phyloP scores from a whole-genome alignment of 2,113 vertebrate species.

The Saimiri boliviensis region DNA sequence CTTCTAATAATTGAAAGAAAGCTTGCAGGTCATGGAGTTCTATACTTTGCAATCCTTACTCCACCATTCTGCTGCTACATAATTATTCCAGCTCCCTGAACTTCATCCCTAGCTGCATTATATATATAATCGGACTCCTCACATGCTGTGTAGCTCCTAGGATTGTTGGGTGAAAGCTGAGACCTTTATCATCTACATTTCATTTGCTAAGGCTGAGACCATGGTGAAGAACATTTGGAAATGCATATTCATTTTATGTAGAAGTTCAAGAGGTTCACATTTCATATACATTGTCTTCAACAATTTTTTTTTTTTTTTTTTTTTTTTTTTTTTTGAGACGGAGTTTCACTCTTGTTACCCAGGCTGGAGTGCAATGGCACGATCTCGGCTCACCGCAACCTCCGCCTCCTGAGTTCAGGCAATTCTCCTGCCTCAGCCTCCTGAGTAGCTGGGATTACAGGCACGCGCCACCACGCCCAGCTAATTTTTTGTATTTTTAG shows the following conservation, averaged over 20 bases:
- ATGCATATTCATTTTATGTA: neutral
- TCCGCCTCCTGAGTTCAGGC: no score
- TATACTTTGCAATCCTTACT: neutral
- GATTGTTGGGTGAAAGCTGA: neutral
- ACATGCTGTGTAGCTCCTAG: neutral
- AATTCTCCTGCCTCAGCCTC: no score
- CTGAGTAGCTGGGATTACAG: no score
- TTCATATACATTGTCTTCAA: neutral
- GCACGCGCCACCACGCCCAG: no score
- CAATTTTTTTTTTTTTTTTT: no score
- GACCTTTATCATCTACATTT: neutral
- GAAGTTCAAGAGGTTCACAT: neutral
- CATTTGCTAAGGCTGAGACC: neutral
- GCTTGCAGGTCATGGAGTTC: neutral
- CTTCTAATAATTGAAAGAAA: neutral
- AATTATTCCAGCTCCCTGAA: neutral
- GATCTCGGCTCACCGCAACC: no score
- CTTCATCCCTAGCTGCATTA: neutral
- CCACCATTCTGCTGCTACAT: neutral
- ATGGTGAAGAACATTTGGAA: neutral
- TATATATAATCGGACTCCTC: neutral
- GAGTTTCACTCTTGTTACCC: no score
- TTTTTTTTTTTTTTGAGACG: no score
- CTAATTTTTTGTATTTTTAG: no score
- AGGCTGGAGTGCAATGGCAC: no score